These are phyloP conservation scores for Pao palembangensis DNA, from an alignment of 2,113 vertebrate genomes.

Conservation along the genomic window DNA sequence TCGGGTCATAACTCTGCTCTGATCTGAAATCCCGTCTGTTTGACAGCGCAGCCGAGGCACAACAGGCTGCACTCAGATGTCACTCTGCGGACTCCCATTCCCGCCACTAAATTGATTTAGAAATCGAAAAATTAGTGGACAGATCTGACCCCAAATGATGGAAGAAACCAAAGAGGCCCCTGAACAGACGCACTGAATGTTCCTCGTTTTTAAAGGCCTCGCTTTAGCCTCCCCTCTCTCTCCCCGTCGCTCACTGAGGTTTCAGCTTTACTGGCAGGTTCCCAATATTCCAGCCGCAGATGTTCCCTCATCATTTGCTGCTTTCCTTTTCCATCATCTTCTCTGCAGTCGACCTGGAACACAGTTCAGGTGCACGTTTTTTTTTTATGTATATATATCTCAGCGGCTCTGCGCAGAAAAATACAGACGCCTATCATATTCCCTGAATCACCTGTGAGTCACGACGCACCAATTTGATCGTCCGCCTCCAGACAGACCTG, in stretches of 20 bases:
- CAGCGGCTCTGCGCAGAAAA: background rate
- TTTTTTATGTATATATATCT: background rate
- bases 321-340: background rate
- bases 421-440: constrained; percentile 21
- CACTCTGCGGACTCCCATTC: constrained; percentile 24
- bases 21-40: constrained; percentile 68
- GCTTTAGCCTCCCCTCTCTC: constrained; percentile 38
- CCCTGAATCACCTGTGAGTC: constrained; percentile 31
- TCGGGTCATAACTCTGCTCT: constrained; percentile 61
- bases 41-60: constrained; percentile 40
- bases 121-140: constrained; percentile 54
- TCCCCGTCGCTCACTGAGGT: constrained; percentile 61
- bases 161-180: constrained; percentile 38
- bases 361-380: background rate
- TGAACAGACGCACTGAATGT: constrained; percentile 43
- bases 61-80: constrained; percentile 41
- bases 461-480: constrained; percentile 32
- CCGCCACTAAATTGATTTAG: constrained; percentile 54
- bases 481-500: constrained; percentile 36
- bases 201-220: constrained; percentile 18
- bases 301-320: too few relatives aligned
- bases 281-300: too few relatives aligned
- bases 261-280: background rate
- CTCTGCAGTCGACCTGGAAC: constrained; percentile 1
- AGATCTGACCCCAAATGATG: constrained; percentile 45